A percentile compares a stretch with the other conserved stretches of the same genome.
These are phyloP conservation scores for Heliothis peltigera DNA, from an alignment of 2,888 invertebrate species.

Conservation along the genomic window DNA sequence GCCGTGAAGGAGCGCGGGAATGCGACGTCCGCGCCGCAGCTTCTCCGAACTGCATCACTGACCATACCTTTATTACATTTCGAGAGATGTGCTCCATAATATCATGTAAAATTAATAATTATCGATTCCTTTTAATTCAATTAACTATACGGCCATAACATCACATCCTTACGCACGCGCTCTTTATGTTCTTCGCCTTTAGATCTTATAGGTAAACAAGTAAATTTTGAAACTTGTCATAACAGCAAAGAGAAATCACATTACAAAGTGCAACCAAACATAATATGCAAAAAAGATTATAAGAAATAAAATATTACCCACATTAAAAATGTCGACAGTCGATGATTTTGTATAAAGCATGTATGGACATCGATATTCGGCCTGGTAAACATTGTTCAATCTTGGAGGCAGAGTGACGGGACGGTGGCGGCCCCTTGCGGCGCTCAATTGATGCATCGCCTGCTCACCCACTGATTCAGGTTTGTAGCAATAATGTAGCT, in stretches of 20 bases:
- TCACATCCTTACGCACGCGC: not conserved
- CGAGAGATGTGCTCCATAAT: conserved; percentile 65
- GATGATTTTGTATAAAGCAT: conserved; percentile 56
- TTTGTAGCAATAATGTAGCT: conserved; percentile 68
- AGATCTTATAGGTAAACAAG: not conserved
- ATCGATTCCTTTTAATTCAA: conserved; percentile 50
- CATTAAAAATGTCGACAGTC: conserved; percentile 59
- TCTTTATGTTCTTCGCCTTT: not conserved
- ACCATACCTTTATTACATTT: conserved; percentile 65
- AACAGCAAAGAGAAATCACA: not conserved
- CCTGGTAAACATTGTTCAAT: conserved; percentile 65
- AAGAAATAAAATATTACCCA: conserved; percentile 26
- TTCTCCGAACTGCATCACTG: conserved; percentile 82
- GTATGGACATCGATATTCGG: conserved; percentile 69
- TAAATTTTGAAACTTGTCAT: not conserved
- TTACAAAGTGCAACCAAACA: conserved; percentile 1
- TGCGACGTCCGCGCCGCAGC: conserved; percentile 73
- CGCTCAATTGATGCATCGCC: conserved; percentile 87
- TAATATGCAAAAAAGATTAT: conserved; percentile 11
- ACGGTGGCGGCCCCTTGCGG: conserved; percentile 83
- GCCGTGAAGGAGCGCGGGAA: conserved; percentile 70
- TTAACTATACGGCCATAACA: conserved; percentile 8
- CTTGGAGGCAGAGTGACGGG: conserved; percentile 71
- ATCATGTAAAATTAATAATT: conserved; percentile 21
- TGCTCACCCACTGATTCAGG: conserved; percentile 74